These are phyloP conservation scores for Drosophila mauritiana DNA, from an alignment of 1,140 invertebrate species.

Conservation along the genomic window DNA sequence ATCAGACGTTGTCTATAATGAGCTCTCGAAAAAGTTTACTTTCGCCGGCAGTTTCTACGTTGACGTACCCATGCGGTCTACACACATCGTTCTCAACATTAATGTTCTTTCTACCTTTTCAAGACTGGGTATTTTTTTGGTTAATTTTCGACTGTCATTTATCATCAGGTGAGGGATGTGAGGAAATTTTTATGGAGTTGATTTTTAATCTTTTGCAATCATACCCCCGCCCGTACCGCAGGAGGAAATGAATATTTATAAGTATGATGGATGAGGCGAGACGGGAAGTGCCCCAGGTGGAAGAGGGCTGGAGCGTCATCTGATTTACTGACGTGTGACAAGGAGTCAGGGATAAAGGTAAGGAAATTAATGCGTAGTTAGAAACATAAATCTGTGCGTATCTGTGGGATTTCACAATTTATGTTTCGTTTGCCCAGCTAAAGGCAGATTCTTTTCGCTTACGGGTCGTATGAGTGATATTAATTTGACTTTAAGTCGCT, in stretches of 20 bases:
- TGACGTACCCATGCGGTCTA: conserved; percentile 2
- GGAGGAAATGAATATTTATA: conserved; percentile 84
- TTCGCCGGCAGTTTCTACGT: conserved; percentile 11
- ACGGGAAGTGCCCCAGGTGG: conserved; percentile 33
- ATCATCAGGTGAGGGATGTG: conserved; percentile 56
- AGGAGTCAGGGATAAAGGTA: conserved; percentile 73
- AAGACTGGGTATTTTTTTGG: conserved; percentile 25
- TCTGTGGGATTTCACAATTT: conserved; percentile 75
- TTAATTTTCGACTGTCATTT: conserved; percentile 81
- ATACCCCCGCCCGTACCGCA: conserved; percentile 14
- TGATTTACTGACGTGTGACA: conserved; percentile 80
- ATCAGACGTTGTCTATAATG: conserved; percentile 83
- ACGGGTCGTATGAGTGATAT: conserved; percentile 77
- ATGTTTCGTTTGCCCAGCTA: conserved; percentile 40
- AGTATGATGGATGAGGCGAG: conserved; percentile 81
- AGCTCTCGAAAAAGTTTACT: conserved; percentile 59
- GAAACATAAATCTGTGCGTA: conserved; percentile 77
- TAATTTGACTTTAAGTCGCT: conserved; percentile 78
- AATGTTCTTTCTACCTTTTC: conserved; percentile 2
- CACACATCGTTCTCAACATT: background rate
- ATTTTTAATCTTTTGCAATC: conserved; percentile 84
- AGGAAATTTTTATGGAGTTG: conserved; percentile 75
- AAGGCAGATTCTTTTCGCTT: conserved; percentile 27
- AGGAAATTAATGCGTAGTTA: conserved; percentile 83
- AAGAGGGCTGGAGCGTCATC: conserved; percentile 31